These are phyloP conservation scores for Gambusia affinis DNA, from an alignment of 2,113 vertebrate genomes.

Conservation along the genomic window DNA sequence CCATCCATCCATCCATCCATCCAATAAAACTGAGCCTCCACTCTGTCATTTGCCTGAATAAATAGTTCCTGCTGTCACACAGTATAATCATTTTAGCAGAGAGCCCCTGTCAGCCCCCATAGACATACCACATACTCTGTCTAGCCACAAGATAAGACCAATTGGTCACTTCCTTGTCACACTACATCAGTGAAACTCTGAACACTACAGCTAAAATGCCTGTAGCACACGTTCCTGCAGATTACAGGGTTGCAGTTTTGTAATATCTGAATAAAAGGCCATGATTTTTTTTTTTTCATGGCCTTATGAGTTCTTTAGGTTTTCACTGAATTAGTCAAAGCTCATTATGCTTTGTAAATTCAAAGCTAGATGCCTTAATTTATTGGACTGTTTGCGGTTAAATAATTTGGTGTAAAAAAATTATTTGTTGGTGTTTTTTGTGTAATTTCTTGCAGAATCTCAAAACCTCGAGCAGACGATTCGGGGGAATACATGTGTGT, in stretches of 20 bases:
- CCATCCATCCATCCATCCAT: slow-evolving; percentile 19
- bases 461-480: slow-evolving; percentile 90
- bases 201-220: slow-evolving; percentile 66
- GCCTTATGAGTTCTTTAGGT: slow-evolving; percentile 22
- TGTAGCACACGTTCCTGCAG: slow-evolving; percentile 50
- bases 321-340: slow-evolving; percentile 33
- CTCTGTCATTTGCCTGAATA: not conserved
- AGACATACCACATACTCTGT: slow-evolving; percentile 64
- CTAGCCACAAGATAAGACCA: slow-evolving; percentile 68
- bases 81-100: slow-evolving; percentile 48
- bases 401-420: slow-evolving; percentile 29
- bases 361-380: slow-evolving; percentile 26
- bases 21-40: too few species aligned
- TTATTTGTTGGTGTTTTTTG: slow-evolving; percentile 31
- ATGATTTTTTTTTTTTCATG: slow-evolving; percentile 34
- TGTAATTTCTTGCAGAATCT: slow-evolving; percentile 82
- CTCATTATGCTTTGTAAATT: slow-evolving; percentile 48
- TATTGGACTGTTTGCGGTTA: slow-evolving; percentile 15
- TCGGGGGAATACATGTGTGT: slow-evolving; percentile 97
- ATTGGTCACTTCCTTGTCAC: slow-evolving; percentile 77
- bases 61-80: slow-evolving; percentile 51
- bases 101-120: slow-evolving; percentile 43
- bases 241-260: slow-evolving; percentile 40
- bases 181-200: slow-evolving; percentile 62
- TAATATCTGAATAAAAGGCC: slow-evolving; percentile 49